Evolutionary conservation across 1,140 invertebrate species (phyloP).

Genomic region (Ganaspis sp.): DNA sequence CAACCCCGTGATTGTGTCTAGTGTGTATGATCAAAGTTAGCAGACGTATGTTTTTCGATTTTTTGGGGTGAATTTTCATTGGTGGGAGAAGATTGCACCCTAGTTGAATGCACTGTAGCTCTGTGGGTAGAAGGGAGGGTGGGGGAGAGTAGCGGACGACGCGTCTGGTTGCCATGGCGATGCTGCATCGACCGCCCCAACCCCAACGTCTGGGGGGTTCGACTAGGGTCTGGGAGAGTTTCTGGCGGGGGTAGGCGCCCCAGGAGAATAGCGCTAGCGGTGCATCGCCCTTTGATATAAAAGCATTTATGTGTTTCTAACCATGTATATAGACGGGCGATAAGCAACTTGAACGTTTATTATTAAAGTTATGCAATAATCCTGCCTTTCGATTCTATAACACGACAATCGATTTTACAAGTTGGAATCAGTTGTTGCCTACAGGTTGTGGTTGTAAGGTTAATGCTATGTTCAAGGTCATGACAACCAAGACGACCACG

Average conservation of each 20-base stretch:
- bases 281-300: conserved; percentile 57
- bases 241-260: conserved; percentile 42
- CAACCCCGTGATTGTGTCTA: not conserved
- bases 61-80: conserved; percentile 55
- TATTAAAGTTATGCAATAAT: not conserved
- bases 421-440: not conserved
- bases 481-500: too few species aligned
- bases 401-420: conserved; percentile 5
- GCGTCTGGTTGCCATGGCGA: conserved; percentile 75
- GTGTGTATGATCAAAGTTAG: not conserved
- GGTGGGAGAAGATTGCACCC: conserved; percentile 58
- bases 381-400: not conserved
- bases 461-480: conserved; percentile 24
- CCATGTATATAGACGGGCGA: not conserved
- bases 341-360: not conserved
- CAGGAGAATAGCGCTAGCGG: conserved; percentile 46
- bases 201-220: conserved; percentile 64
- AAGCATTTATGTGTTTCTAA: conserved; percentile 51
- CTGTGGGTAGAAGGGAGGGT: conserved; percentile 69
- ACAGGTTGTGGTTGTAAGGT: conserved; percentile 9
- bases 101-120: conserved; percentile 72
- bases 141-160: conserved; percentile 71
- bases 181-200: conserved; percentile 74
- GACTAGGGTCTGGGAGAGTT: conserved; percentile 64
- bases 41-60: conserved; percentile 48